Percentiles rank a stretch among this genome's conserved stretches.
Evolutionary conservation across 2,797 vertebrate species (phyloP).

Genomic region (Chiloscyllium punctatum): DNA sequence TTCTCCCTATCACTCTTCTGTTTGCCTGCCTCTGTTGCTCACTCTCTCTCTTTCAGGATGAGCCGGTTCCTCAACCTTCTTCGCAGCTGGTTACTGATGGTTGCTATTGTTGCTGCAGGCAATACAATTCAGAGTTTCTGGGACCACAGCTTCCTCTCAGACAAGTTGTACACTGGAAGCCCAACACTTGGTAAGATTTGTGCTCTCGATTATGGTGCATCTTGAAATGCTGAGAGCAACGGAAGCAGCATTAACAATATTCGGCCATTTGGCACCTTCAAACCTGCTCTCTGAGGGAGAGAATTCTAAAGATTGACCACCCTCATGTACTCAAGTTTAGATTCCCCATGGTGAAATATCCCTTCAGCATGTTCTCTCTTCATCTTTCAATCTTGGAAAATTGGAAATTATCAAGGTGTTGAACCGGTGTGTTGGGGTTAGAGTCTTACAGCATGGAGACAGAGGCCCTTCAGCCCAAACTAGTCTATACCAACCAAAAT

Average conservation of each 20-base stretch:
- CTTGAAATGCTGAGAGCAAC: neutral
- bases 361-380: too few species aligned
- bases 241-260: too few species aligned
- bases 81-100: slow-evolving; percentile 90
- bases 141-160: slow-evolving; percentile 86
- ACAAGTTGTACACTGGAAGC: slow-evolving; percentile 87
- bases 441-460: too few species aligned
- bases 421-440: too few species aligned
- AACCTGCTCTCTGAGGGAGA: neutral
- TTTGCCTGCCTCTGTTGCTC: neutral
- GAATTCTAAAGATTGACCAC: too few species aligned
- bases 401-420: too few species aligned
- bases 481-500: too few species aligned
- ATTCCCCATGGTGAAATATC: neutral
- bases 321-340: neutral
- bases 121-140: slow-evolving; percentile 91
- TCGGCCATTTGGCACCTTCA: neutral
- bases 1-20: neutral
- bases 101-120: slow-evolving; percentile 82
- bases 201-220: too few species aligned
- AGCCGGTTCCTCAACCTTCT: slow-evolving; percentile 84
- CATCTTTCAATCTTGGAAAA: too few species aligned
- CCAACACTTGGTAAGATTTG: slow-evolving; percentile 70
- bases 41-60: slow-evolving; percentile 54
- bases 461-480: too few species aligned